These are phyloP conservation scores for Caretta caretta DNA, from an alignment of 2,113 vertebrate genomes.

Conservation along the genomic window DNA sequence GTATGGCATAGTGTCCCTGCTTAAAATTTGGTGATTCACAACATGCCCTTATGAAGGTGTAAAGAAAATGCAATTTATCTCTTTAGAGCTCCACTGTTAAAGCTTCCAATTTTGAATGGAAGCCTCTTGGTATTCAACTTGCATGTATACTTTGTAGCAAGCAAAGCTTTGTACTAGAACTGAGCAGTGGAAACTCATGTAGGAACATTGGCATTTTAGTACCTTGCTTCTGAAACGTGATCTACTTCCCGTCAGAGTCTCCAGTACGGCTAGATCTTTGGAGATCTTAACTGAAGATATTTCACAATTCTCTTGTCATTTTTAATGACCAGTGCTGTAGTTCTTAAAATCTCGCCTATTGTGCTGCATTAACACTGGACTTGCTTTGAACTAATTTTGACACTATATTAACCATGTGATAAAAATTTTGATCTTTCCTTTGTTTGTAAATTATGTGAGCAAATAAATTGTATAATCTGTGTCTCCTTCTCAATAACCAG, in stretches of 20 bases:
- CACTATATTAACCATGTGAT: background rate
- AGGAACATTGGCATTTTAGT: background rate
- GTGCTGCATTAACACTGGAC: background rate
- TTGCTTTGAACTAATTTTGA: background rate
- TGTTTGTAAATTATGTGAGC: background rate
- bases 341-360: background rate
- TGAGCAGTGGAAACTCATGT: background rate
- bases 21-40: background rate
- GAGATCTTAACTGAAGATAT: background rate
- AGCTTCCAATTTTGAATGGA: background rate
- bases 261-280: background rate
- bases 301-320: background rate
- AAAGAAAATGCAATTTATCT: background rate
- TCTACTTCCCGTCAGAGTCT: background rate
- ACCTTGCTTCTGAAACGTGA: background rate
- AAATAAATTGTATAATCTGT: background rate
- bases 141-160: fast-evolving
- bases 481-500: background rate
- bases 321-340: background rate
- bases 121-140: background rate
- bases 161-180: background rate
- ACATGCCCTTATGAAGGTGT: background rate
- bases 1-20: fast-evolving
- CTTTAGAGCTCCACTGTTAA: background rate
- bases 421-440: background rate